phyloP scores from a whole-genome alignment of 2,113 vertebrate genomes.

The Crotalus viridis region DNA sequence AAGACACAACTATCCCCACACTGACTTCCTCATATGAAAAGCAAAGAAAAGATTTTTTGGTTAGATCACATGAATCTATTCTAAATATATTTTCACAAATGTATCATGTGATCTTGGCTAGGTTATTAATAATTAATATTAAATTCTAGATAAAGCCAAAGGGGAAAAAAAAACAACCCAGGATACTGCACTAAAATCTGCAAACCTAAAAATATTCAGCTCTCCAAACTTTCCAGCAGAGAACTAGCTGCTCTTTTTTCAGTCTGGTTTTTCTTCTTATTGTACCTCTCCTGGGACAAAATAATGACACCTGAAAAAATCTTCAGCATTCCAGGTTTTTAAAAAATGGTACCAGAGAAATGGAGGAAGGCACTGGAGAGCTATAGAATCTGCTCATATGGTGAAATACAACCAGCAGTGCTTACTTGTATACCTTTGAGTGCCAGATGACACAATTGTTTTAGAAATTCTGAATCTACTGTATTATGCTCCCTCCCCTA shows the following conservation, averaged over 20 bases:
- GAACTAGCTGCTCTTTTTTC: not conserved
- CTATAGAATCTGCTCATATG: not conserved
- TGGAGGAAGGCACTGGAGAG: not conserved
- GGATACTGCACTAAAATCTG: not conserved
- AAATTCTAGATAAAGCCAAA: not conserved
- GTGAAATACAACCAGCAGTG: not conserved
- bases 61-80: not conserved
- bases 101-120: not conserved
- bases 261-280: not conserved
- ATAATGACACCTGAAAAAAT: not conserved
- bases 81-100: not conserved
- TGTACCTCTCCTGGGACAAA: not conserved
- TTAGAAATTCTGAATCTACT: not conserved
- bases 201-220: not conserved
- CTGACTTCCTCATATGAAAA: not conserved
- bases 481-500: slow-evolving; percentile 48
- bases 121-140: not conserved
- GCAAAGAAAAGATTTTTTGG: not conserved
- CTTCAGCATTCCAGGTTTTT: not conserved
- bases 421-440: slow-evolving; percentile 26
- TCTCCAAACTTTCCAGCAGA: not conserved
- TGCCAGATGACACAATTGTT: slow-evolving; percentile 48
- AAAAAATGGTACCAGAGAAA: not conserved
- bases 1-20: not conserved
- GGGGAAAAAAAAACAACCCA: not conserved